Percentiles rank a stretch among this genome's conserved stretches.
phyloP scores from a whole-genome alignment of 92 coral and sea anemone genomes.

The Parazoanthus atlanticus region DNA sequence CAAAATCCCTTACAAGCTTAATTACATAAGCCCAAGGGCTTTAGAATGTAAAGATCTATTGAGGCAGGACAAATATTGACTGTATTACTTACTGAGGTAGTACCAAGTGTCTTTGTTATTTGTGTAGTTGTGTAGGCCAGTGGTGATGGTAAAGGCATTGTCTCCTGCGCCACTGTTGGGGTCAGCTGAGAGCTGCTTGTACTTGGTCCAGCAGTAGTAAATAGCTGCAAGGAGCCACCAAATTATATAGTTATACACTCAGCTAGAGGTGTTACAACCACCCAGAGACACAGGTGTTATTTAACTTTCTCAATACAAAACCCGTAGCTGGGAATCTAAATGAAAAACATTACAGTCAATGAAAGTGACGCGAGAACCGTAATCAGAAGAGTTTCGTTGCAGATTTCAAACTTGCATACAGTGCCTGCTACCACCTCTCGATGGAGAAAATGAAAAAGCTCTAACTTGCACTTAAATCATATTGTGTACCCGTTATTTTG shows the following conservation, averaged over 20 bases:
- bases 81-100: constrained; percentile 81
- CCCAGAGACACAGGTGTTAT: background rate
- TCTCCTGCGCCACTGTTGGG: constrained; percentile 62
- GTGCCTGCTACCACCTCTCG: no score
- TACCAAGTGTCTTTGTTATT: constrained; percentile 87
- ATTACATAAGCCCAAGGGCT: no score
- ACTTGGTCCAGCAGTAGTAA: constrained; percentile 90
- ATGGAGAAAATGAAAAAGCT: no score
- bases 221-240: constrained; percentile 51
- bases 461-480: no score
- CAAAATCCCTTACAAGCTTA: no score
- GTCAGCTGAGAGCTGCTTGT: constrained; percentile 66
- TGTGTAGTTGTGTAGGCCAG: constrained; percentile 80
- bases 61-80: background rate
- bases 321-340: no score
- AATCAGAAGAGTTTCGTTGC: no score
- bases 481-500: no score
- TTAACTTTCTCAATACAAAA: background rate
- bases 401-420: no score
- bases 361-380: no score
- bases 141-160: constrained; percentile 59
- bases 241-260: background rate
- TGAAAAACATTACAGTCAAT: no score
- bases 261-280: background rate
- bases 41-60: no score